These are phyloP conservation scores for Polydrusus cervinus DNA, from an alignment of 2,888 invertebrate genomes.

Conservation along the genomic window DNA sequence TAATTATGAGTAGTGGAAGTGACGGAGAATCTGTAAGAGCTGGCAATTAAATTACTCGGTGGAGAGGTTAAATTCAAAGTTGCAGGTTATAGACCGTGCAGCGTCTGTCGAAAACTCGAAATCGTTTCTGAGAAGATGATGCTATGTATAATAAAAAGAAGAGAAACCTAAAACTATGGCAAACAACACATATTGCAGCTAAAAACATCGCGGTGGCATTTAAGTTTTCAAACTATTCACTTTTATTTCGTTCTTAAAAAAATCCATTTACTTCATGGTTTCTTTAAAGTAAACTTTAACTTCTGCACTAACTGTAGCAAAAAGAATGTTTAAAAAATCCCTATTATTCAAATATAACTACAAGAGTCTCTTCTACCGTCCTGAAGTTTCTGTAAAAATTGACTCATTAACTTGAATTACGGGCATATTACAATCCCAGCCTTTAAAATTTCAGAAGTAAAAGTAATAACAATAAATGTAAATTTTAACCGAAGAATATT, in stretches of 20 bases:
- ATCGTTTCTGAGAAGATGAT: no score
- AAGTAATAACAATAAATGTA: constrained; percentile 61
- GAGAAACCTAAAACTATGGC: not conserved
- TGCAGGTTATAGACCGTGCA: no score
- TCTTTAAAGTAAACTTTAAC: constrained; percentile 19
- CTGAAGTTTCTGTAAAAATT: constrained; percentile 51
- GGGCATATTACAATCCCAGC: constrained; percentile 50
- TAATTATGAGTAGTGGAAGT: no score
- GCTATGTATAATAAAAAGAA: not conserved
- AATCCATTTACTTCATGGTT: not conserved
- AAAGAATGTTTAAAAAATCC: constrained; percentile 41
- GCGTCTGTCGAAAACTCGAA: no score
- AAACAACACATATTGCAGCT: no score
- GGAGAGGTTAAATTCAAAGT: no score
- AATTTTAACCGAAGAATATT: constrained; percentile 53
- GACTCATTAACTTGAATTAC: constrained; percentile 55
- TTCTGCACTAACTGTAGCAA: constrained; percentile 47
- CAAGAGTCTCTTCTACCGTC: constrained; percentile 43
- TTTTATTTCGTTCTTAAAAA: no score
- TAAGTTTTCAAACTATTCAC: no score
- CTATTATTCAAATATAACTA: constrained; percentile 55
- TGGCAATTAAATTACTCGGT: no score
- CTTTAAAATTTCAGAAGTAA: constrained; percentile 53
- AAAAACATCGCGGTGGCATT: no score
- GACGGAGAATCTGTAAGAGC: no score